Base-by-base conservation (phyloP, 2,797 vertebrate species). In the Ptychadena robeensis region DNA sequence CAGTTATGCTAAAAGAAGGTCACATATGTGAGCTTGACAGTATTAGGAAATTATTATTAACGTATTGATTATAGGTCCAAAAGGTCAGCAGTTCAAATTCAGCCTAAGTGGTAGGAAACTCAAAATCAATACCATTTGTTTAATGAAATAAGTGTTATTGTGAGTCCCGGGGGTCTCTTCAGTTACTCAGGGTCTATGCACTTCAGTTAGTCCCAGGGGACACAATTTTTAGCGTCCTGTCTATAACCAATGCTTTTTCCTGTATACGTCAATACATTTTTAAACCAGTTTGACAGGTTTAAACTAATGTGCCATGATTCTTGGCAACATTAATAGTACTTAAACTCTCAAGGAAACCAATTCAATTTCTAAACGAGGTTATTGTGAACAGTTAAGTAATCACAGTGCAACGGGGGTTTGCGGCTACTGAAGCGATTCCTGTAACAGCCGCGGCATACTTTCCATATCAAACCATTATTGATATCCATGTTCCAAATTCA, bases 41-140 rank as follows among this genome's bases (percentile, higher is more conserved):
- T 59, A 53, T 63, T 76, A 25, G 64, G 38, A 80, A 77, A 71
- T 53, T 75, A 65, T 80, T 76, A 57, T 66, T 75, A 38, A 85
- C n/a, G 7, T 68, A 85, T 80, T 80, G 77, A 85, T 75, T 48
- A 31, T 3, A 27, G 30, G 53, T 57, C 65, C 66, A 27, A 0
- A 69, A 69, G 83, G 83, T 85, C 78, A 76, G 37, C 22, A 48
- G 78, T 65, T 85, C 67, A 81, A 76, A 70, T 80, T 38, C 59
- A 76, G 83, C n/a, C 57, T 80, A 85, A 85, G 83, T 80, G 78
- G 78, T 30, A 63, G 38, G 57, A 80, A 76, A 80, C 53, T 70
- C n/a, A 53, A 37, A 85, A 85, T 85, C 83, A 85, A 85, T 85
- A 31, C 83, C 83, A 85, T 81, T 85, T 85, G 66, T 40, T 63